Evolutionary conservation across 2,113 vertebrate species (phyloP).

Genomic region (Laterallus jamaicensis): DNA sequence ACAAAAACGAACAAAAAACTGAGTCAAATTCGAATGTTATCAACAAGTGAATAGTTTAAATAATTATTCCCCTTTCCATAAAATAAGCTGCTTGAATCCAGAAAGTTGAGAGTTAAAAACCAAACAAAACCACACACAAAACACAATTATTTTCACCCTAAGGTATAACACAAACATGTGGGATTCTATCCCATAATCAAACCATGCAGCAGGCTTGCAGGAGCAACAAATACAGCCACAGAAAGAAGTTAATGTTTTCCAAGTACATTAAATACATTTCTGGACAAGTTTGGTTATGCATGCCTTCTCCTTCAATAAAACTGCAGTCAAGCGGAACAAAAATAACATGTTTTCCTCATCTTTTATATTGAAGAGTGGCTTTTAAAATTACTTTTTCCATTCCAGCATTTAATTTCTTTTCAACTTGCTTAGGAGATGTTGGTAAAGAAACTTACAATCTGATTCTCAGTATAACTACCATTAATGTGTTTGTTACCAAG

Average conservation of each 20-base stretch:
- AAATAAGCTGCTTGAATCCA: not conserved
- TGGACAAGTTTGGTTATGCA: slow-evolving; percentile 14
- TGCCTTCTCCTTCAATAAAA: not conserved
- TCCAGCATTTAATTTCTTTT: not conserved
- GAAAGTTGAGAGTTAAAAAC: not conserved
- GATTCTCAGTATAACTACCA: not conserved
- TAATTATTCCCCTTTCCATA: not conserved
- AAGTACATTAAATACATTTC: slow-evolving; percentile 11
- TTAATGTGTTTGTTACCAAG: not conserved
- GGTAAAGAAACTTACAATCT: not conserved
- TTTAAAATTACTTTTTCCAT: not conserved
- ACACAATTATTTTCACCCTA: not conserved
- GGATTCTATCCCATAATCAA: not conserved
- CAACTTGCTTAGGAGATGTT: not conserved
- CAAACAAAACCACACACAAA: not conserved
- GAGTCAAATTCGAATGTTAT: not conserved
- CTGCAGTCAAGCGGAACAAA: slow-evolving; percentile 43
- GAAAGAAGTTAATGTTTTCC: slow-evolving; percentile 55
- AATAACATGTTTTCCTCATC: slow-evolving; percentile 1
- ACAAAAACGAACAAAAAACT: not conserved
- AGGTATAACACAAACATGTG: not conserved
- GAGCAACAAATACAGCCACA: not conserved
- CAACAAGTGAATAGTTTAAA: not conserved
- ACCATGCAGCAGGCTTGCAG: not conserved
- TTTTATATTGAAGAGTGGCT: not conserved